These are phyloP conservation scores for Silurus meridionalis DNA, from an alignment of 2,113 vertebrate species.

Conservation along the genomic window DNA sequence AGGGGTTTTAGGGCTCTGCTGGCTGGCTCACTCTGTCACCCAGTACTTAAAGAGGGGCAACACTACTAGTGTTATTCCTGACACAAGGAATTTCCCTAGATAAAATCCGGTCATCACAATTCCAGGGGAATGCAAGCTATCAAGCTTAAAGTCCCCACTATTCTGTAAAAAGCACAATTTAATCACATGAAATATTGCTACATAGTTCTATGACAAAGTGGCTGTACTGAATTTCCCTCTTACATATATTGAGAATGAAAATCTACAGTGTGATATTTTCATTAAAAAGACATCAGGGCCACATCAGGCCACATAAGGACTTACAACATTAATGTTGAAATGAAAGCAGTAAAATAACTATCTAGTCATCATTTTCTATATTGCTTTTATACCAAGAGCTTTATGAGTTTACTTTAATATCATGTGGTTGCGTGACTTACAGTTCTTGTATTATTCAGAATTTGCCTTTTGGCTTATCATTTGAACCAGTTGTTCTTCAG, in stretches of 20 bases:
- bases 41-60: neutral
- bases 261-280: neutral
- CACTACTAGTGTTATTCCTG: slow-evolving; percentile 21
- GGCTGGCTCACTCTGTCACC: neutral
- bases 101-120: slow-evolving; percentile 37
- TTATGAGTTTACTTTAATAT: neutral
- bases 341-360: neutral
- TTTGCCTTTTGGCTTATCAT: neutral
- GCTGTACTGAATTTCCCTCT: neutral
- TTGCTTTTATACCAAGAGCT: neutral
- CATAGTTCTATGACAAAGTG: neutral
- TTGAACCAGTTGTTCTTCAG: neutral
- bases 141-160: neutral
- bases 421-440: neutral
- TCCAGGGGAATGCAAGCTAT: neutral
- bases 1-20: slow-evolving; percentile 7
- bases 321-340: slow-evolving; percentile 13
- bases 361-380: neutral
- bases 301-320: neutral
- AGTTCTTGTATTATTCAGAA: neutral
- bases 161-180: neutral
- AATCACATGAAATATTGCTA: neutral
- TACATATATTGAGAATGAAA: neutral
- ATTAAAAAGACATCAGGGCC: neutral
- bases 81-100: slow-evolving; percentile 36